phyloP scores from a whole-genome alignment of 2,888 invertebrate species.

The Lepeophtheirus nordmannii region DNA sequence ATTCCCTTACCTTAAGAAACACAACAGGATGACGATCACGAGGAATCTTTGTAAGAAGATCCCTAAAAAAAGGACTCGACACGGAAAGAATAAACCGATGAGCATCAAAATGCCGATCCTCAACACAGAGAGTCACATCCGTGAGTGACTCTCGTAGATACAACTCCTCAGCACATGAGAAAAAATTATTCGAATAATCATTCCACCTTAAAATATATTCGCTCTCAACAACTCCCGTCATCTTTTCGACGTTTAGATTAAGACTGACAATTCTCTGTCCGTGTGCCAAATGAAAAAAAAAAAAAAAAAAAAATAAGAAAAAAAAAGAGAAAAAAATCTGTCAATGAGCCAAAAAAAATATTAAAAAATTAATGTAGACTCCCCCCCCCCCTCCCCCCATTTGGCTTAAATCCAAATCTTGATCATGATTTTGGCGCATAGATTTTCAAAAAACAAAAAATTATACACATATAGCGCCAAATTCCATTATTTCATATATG shows the following conservation, averaged over 20 bases:
- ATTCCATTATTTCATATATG: not conserved
- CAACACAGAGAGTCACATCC: slow-evolving; percentile 13
- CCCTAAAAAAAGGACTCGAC: slow-evolving; percentile 11
- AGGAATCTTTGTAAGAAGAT: not conserved
- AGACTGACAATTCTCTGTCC: slow-evolving; percentile 7
- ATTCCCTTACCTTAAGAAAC: slow-evolving; percentile 17
- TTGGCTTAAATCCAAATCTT: slow-evolving; percentile 6
- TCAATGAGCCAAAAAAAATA: slow-evolving; percentile 8
- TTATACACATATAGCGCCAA: not conserved
- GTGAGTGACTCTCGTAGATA: slow-evolving; percentile 10
- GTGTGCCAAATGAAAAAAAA: slow-evolving; percentile 2
- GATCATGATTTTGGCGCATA: slow-evolving; percentile 8
- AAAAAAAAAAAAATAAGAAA: not conserved
- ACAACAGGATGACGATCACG: slow-evolving; percentile 20
- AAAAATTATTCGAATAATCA: slow-evolving; percentile 9
- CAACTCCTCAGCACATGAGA: slow-evolving; percentile 16
- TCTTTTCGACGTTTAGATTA: not conserved
- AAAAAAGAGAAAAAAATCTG: not conserved
- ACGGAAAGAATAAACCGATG: slow-evolving; percentile 8
- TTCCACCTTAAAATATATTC: slow-evolving; percentile 19
- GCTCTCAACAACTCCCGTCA: not conserved
- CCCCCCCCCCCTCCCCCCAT: slow-evolving; percentile 5
- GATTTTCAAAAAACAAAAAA: slow-evolving; percentile 3
- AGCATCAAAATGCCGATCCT: slow-evolving; percentile 13
- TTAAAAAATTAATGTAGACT: slow-evolving; percentile 7